phyloP scores from a whole-genome alignment of 2,113 vertebrate genomes.

The Riparia riparia region DNA sequence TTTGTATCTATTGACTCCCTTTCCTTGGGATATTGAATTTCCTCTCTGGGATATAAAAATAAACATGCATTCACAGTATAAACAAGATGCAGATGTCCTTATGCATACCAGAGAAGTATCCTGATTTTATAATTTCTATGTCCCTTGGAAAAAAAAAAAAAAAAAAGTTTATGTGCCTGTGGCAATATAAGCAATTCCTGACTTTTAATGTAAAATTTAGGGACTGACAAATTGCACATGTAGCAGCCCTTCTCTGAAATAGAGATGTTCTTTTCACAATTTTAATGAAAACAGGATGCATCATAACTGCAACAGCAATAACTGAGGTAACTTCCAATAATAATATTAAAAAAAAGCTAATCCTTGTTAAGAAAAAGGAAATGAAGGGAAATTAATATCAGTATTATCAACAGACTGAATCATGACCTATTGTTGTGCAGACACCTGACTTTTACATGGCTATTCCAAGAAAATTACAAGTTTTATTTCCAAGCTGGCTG shows the following conservation, averaged over 20 bases:
- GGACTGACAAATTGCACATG: not conserved
- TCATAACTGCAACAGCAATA: not conserved
- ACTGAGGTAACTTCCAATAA: not conserved
- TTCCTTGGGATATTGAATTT: not conserved
- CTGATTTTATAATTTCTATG: not conserved
- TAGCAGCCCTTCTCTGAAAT: not conserved
- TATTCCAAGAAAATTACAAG: not conserved
- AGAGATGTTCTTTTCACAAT: not conserved
- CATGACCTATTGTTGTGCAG: not conserved
- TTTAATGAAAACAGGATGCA: not conserved
- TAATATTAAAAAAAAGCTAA: not conserved
- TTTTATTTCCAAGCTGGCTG: not conserved
- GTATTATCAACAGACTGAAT: not conserved
- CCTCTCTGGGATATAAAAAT: not conserved
- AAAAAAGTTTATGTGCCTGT: fast-evolving
- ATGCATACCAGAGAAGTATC: fast-evolving
- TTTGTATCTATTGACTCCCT: not conserved
- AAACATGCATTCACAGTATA: not conserved
- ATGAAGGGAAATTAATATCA: not conserved
- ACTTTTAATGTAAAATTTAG: not conserved
- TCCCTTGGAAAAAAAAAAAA: not conserved
- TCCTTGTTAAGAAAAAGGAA: not conserved
- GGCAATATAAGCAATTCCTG: not conserved
- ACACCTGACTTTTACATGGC: not conserved
- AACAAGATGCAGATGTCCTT: not conserved